Conservation (phyloP, 2,113 vertebrate genomes). For the Pundamilia nyererei region DNA sequence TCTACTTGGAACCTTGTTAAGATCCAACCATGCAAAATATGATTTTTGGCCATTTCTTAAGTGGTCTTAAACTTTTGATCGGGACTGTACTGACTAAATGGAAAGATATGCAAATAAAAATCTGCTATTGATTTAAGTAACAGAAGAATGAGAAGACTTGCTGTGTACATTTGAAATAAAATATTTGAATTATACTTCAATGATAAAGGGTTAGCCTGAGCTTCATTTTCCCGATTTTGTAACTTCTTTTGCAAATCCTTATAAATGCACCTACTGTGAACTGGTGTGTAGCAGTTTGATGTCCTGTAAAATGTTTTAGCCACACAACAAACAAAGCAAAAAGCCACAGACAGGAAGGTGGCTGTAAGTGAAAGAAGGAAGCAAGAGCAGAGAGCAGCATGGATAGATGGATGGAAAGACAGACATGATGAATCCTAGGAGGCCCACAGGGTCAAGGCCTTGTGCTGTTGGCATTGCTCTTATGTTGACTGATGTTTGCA, state of each 20-base stretch:
- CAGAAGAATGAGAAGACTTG: neutral
- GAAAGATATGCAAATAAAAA: neutral
- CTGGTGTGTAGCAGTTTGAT: neutral
- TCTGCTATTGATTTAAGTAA: neutral
- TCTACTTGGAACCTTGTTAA: neutral
- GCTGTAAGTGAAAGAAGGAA: neutral
- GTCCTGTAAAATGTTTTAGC: neutral
- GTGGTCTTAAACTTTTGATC: accelerated
- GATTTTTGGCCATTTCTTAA: neutral
- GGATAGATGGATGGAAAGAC: constrained; percentile 35
- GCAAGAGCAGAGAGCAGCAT: constrained; percentile 6
- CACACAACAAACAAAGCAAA: constrained; percentile 1
- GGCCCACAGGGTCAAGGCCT: constrained; percentile 44
- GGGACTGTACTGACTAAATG: neutral
- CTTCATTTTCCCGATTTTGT: neutral
- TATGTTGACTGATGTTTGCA: constrained; percentile 60
- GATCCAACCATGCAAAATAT: neutral
- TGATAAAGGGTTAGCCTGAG: neutral
- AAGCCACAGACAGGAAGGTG: neutral
- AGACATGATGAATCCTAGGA: constrained; percentile 45
- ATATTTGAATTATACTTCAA: neutral
- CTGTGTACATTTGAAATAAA: neutral
- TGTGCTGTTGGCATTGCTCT: constrained; percentile 38
- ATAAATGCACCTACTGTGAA: neutral
- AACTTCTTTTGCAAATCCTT: neutral